Percentiles rank a stretch among this genome's conserved stretches.
Conservation (phyloP, 1,140 invertebrate genomes). For the Plectrocnemia conspersa region DNA sequence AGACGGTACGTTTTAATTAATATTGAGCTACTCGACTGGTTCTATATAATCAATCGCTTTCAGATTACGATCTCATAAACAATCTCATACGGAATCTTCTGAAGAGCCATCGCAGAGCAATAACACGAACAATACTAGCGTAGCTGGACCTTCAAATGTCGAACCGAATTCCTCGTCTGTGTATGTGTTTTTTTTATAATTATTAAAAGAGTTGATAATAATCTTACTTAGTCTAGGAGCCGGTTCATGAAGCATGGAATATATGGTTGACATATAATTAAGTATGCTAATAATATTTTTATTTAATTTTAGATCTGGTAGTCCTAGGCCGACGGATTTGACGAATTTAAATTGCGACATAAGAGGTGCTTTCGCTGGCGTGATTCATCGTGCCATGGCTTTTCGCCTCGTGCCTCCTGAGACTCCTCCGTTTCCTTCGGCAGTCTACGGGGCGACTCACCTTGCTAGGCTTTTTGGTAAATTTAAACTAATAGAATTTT, state of each 20-base stretch:
- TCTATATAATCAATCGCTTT: no score
- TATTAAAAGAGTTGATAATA: no score
- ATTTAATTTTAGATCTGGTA: slow-evolving; percentile 11
- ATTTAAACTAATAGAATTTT: background rate
- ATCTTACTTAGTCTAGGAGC: no score
- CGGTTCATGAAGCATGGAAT: no score
- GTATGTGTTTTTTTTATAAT: background rate
- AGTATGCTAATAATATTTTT: slow-evolving; percentile 4
- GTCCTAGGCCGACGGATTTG: slow-evolving; percentile 9
- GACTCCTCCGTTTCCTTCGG: slow-evolving; percentile 22
- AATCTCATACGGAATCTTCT: slow-evolving; percentile 13
- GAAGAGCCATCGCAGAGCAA: slow-evolving; percentile 6
- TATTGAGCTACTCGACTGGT: no score
- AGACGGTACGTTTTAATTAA: no score
- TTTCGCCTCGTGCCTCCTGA: slow-evolving; percentile 26
- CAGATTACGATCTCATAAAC: slow-evolving; percentile 29
- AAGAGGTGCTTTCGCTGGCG: slow-evolving; percentile 18
- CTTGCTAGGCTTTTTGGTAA: slow-evolving; percentile 48
- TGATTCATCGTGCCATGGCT: slow-evolving; percentile 11
- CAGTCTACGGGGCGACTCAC: slow-evolving; percentile 47
- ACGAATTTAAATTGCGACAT: slow-evolving; percentile 10
- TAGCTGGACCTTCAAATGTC: slow-evolving; percentile 6
- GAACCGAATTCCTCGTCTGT: slow-evolving; percentile 11
- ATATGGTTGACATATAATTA: no score
- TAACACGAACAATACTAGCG: slow-evolving; percentile 1